phyloP scores from a whole-genome alignment of 2,113 vertebrate species.

The Megaceryle maxima region DNA sequence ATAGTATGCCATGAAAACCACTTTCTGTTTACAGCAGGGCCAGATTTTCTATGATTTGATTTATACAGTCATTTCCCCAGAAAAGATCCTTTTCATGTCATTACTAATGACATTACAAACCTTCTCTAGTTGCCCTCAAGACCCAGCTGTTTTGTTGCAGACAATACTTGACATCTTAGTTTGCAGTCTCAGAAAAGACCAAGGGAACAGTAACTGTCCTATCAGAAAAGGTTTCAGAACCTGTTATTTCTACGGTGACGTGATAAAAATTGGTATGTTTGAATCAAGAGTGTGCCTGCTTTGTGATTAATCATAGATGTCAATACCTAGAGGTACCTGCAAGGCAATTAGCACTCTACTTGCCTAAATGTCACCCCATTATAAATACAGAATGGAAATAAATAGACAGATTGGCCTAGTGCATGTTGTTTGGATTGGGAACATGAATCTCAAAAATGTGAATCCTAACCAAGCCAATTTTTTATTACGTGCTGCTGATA shows the following conservation, averaged over 20 bases:
- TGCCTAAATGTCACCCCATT: constrained; percentile 23
- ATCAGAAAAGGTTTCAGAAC: neutral
- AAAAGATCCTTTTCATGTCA: neutral
- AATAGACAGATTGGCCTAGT: constrained; percentile 36
- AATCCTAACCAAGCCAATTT: neutral
- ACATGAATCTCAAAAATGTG: neutral
- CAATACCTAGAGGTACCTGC: constrained; percentile 39
- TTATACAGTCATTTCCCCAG: neutral
- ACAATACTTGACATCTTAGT: constrained; percentile 8
- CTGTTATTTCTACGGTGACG: neutral
- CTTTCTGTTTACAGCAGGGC: neutral
- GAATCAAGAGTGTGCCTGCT: neutral
- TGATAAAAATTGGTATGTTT: neutral
- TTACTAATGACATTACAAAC: neutral
- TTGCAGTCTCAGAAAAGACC: neutral
- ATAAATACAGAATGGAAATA: constrained; percentile 48
- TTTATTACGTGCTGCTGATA: neutral
- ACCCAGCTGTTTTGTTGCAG: neutral
- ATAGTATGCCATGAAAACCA: neutral
- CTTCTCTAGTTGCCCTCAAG: neutral
- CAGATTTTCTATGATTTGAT: neutral
- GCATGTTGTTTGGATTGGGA: constrained; percentile 36
- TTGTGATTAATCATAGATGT: neutral
- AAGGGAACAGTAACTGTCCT: neutral
- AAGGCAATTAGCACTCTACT: constrained; percentile 32